Conservation (phyloP, 2,113 vertebrate genomes). For the Origma solitaria region DNA sequence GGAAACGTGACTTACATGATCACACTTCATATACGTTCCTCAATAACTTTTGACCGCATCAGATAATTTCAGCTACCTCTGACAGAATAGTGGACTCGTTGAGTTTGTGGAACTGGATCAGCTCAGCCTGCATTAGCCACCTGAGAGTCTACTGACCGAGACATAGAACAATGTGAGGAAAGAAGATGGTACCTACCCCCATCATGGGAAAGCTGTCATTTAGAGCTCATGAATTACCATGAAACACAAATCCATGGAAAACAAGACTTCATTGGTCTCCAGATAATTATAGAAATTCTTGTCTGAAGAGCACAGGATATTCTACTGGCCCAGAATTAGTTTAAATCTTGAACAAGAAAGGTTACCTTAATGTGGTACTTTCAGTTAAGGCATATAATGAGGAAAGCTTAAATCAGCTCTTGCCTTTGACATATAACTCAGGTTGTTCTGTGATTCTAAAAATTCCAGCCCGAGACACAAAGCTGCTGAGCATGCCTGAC, state of each 20-base stretch:
- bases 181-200: neutral
- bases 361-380: neutral
- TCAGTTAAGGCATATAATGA: neutral
- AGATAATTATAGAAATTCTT: neutral
- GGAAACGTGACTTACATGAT: neutral
- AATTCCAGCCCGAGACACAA: neutral
- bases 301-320: neutral
- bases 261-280: neutral
- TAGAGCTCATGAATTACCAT: neutral
- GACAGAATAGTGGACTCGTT: neutral
- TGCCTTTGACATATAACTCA: neutral
- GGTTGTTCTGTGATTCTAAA: neutral
- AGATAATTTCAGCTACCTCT: neutral
- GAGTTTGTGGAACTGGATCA: neutral
- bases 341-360: neutral
- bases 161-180: neutral
- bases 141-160: neutral
- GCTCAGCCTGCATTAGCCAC: neutral
- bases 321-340: neutral
- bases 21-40: neutral
- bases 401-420: neutral
- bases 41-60: neutral
- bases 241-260: neutral
- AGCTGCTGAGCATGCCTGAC: neutral
- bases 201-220: rapidly evolving